phyloP scores from a whole-genome alignment of 2,888 invertebrate species.

The Drosophila mercatorum region DNA sequence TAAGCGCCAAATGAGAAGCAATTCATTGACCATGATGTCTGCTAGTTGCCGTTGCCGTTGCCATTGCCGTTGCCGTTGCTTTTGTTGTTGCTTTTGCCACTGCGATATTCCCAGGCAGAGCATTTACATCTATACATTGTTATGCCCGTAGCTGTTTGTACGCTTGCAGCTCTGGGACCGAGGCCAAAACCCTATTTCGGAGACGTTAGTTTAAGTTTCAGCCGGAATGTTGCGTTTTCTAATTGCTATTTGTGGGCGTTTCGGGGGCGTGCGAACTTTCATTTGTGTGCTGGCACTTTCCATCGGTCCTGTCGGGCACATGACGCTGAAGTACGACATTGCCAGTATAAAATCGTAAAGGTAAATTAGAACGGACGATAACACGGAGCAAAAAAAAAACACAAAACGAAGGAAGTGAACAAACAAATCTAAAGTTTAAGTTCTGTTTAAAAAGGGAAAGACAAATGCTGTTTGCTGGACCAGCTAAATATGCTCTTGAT shows the following conservation, averaged over 20 bases:
- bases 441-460: neutral
- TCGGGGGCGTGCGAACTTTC: slow-evolving; percentile 33
- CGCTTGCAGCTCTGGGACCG: slow-evolving; percentile 48
- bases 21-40: slow-evolving; percentile 80
- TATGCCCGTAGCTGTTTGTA: slow-evolving; percentile 8
- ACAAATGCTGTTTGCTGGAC: too few relatives aligned
- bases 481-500: neutral
- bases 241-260: slow-evolving; percentile 64
- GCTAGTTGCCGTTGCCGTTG: slow-evolving; percentile 56
- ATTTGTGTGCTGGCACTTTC: slow-evolving; percentile 40
- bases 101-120: slow-evolving; percentile 47
- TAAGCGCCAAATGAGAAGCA: slow-evolving; percentile 79
- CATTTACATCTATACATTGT: slow-evolving; percentile 48
- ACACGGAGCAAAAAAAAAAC: neutral
- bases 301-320: slow-evolving; percentile 11
- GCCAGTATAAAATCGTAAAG: slow-evolving; percentile 21
- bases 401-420: neutral
- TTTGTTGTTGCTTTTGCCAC: slow-evolving; percentile 36
- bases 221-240: slow-evolving; percentile 52
- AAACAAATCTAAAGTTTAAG: neutral
- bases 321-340: slow-evolving; percentile 7
- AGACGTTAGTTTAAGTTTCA: slow-evolving; percentile 45
- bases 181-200: slow-evolving; percentile 60
- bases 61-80: slow-evolving; percentile 45
- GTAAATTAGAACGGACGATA: slow-evolving; percentile 15